A percentile compares a stretch with the other conserved stretches of the same genome.
These are phyloP conservation scores for Pseudotriccus pelzelni DNA, from an alignment of 2,797 vertebrate genomes.

Conservation along the genomic window DNA sequence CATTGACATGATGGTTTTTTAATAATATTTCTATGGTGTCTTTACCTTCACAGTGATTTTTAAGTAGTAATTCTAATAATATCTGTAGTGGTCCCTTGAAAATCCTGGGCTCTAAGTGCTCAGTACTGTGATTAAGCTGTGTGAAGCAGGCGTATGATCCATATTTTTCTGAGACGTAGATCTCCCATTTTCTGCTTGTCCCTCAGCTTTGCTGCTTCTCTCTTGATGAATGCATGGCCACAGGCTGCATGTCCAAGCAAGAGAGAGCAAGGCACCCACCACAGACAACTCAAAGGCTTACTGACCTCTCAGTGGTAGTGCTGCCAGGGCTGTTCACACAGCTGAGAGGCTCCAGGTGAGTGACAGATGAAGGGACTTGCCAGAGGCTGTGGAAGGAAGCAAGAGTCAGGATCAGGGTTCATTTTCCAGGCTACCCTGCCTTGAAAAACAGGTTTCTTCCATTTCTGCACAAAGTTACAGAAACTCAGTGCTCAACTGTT, in stretches of 20 bases:
- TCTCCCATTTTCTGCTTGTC: not conserved
- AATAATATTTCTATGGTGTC: not conserved
- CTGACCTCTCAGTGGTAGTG: not conserved
- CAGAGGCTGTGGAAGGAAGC: not conserved
- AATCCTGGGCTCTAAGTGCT: not conserved
- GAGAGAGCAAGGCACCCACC: not conserved
- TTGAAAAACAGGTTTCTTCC: not conserved
- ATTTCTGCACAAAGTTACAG: not conserved
- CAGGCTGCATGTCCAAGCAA: fast-evolving
- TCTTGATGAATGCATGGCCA: fast-evolving
- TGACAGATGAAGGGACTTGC: not conserved
- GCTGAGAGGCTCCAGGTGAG: not conserved
- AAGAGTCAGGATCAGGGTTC: not conserved
- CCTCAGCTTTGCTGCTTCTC: not conserved
- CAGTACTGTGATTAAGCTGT: not conserved
- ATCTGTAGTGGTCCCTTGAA: not conserved
- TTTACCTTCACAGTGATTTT: not conserved
- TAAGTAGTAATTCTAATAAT: not conserved
- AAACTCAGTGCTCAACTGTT: not conserved
- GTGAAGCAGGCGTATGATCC: not conserved
- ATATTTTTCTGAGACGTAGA: not conserved
- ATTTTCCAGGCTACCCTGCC: not conserved
- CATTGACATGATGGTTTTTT: not conserved
- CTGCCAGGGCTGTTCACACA: not conserved
- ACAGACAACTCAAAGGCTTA: not conserved